Evolutionary conservation across 92 coral and sea anemone species (phyloP), one percentile per base, ranked within the genome.

Genomic region (Zoanthus gigantus): DNA sequence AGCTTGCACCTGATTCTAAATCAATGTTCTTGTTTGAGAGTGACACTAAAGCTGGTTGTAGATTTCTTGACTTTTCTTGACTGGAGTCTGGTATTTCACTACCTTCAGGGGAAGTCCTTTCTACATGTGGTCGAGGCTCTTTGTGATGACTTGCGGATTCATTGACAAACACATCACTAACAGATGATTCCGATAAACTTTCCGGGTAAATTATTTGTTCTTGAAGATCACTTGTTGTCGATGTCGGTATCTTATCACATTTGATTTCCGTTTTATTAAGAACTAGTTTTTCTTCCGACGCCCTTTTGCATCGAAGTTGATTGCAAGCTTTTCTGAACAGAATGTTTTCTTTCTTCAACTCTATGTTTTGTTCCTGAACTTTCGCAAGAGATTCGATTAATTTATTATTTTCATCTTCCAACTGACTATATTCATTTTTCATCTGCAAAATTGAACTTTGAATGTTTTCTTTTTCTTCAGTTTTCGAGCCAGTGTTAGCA

Each of bases 271-370:
- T 34, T 12, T 66, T 37, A 13, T 1, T 45, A 68, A 81, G 60
- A n/a, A 53, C 66, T 46, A 66, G 18, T 18, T 81, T 81, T 14
- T 81, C 85, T 50, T 81, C 85, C 23, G 85, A 81, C 12, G 28
- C 29, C 72, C 83, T 92, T 83, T 83, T 83, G 16, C 88, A 93
- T 48, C 93, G 89, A 63, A 92, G 77, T 76, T 92, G 95, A 66
- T 77, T 84, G 42, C 95, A 92, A 15, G 95, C 95, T 74, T 92
- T 80, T 66, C 92, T 72, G 9, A 95, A 71, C 17, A 88, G 89
- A 83, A 81, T 90, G 76, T 89, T 93, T 82, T 95, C 98, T 87
- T 91, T 94, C 77, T 76, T 89, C 89, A 97, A 69, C 48, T 86
- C 75, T n/a, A 83, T 73, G 78, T 91, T 92, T 83, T 95, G 95